Evolutionary conservation across 2,888 invertebrate genomes (phyloP), one percentile per base, ranked within the genome.

Genomic region (Camponotus fellah): DNA sequence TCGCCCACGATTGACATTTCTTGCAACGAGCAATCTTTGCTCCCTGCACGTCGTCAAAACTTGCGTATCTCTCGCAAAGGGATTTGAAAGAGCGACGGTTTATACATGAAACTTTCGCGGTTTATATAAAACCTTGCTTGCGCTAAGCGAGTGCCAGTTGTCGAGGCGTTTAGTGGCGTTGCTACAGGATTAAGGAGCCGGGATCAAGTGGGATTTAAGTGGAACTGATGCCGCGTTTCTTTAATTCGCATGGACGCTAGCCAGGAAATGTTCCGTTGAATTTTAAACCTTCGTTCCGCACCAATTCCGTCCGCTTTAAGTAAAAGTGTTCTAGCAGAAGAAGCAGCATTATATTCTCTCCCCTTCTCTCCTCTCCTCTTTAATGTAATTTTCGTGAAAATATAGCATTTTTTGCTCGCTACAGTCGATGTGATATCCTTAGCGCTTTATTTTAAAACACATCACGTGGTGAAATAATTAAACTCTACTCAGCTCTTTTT

Each of bases 131-230:
- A 26, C 26, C 14, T 37, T 43, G 46, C 49, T 53, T n/a, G n/a
- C 53, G n/a, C 53, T 2, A 53, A 53, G 3, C 37, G 12, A 71
- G 79, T 43, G 21, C 46, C 62, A 71, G 34, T 60, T 80, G 46
- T 71, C 60, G 79, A 62, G 46, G 46, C 60, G 46, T 71, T 65
- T 71, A 34, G 43, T 60, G 34, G 17, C 53, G 49, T 8, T 34
- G 60, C 72, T 60, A 46, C 10, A 17, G 79, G 79, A 71, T 80
- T 71, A 80, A n/a, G 53, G 26, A 5, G 34, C 37, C 21, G 46
- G 46, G 71, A 79, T 79, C 71, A 79, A 79, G 58, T 53, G 46
- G 71, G 72, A 46, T 71, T 80, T 71, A 80, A 71, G 37, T 60
- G 34, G 46, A 37, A 77, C 56, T 40, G 26, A 77, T 77, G 68